These are phyloP conservation scores for Sturmia bella DNA, from an alignment of 2,888 invertebrate species.

Conservation along the genomic window DNA sequence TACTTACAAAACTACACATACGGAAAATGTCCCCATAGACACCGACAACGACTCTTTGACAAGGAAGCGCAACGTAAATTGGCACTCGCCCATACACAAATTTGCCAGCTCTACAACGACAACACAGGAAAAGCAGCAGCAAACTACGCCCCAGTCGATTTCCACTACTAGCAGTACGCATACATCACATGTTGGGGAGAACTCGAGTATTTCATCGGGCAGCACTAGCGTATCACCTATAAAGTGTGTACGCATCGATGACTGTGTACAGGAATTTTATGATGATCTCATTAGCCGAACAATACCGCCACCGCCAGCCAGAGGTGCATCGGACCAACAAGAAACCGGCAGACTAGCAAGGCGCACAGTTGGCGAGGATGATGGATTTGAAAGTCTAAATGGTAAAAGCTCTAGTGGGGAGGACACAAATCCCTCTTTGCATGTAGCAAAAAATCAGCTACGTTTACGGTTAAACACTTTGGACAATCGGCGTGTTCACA, in stretches of 20 bases:
- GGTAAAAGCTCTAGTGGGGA: constrained; percentile 89
- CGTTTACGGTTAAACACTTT: constrained; percentile 75
- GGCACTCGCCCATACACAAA: constrained; percentile 81
- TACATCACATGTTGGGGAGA: constrained; percentile 62
- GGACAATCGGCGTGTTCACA: constrained; percentile 31
- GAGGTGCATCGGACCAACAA: constrained; percentile 1
- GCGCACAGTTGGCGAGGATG: constrained; percentile 85
- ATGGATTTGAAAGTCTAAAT: constrained; percentile 93
- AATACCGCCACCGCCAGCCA: constrained; percentile 26
- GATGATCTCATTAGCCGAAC: constrained; percentile 72
- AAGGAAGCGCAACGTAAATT: constrained; percentile 81
- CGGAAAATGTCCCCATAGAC: constrained; percentile 19
- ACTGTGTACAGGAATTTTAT: constrained; percentile 72
- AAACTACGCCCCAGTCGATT: constrained; percentile 73
- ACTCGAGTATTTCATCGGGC: constrained; percentile 62
- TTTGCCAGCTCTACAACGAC: constrained; percentile 71
- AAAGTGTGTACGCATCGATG: constrained; percentile 70
- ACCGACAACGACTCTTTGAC: constrained; percentile 57
- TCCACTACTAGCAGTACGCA: constrained; percentile 71
- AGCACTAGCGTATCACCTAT: constrained; percentile 55
- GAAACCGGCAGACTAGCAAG: constrained; percentile 64
- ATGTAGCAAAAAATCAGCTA: constrained; percentile 72
- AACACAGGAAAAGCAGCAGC: constrained; percentile 76
- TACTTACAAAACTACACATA: constrained; percentile 1
- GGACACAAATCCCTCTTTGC: constrained; percentile 75